These are phyloP conservation scores for Hypomecis atomaria DNA, from an alignment of 2,888 invertebrate species.

Conservation along the genomic window DNA sequence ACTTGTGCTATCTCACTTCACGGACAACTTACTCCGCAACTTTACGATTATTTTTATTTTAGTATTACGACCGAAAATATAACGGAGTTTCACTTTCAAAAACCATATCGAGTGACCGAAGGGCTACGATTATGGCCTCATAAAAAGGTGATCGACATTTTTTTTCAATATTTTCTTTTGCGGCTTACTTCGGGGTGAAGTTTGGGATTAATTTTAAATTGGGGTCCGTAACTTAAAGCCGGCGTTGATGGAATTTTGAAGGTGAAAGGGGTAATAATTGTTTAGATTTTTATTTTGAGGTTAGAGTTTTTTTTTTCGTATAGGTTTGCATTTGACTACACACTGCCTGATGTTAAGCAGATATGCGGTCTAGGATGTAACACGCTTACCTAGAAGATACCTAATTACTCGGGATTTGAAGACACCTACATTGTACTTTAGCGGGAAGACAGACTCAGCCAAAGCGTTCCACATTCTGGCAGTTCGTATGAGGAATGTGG, in stretches of 20 bases:
- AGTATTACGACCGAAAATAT: slow-evolving; percentile 72
- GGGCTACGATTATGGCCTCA: slow-evolving; percentile 64
- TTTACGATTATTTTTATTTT: slow-evolving; percentile 75
- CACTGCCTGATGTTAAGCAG: too few relatives aligned
- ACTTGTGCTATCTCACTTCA: slow-evolving; percentile 25
- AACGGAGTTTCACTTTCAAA: slow-evolving; percentile 52
- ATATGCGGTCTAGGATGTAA: too few relatives aligned
- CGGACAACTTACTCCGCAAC: slow-evolving; percentile 35
- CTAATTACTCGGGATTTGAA: too few relatives aligned
- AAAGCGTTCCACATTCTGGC: too few relatives aligned
- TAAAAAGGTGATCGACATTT: slow-evolving; percentile 69
- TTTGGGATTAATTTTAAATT: slow-evolving; percentile 28
- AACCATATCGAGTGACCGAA: slow-evolving; percentile 70
- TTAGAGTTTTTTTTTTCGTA: too few relatives aligned
- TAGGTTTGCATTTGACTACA: too few relatives aligned
- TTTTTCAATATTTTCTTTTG: slow-evolving; percentile 54
- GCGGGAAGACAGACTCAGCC: too few relatives aligned
- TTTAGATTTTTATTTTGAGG: slow-evolving; percentile 14
- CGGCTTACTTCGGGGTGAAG: slow-evolving; percentile 37
- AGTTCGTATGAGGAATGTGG: too few relatives aligned
- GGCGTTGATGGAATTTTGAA: slow-evolving; percentile 20
- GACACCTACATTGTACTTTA: too few relatives aligned
- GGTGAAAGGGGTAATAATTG: slow-evolving; percentile 9
- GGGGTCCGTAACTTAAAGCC: slow-evolving; percentile 19
- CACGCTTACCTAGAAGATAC: too few relatives aligned